phyloP scores from a whole-genome alignment of 2,888 invertebrate species.

The Latrodectus elegans region DNA sequence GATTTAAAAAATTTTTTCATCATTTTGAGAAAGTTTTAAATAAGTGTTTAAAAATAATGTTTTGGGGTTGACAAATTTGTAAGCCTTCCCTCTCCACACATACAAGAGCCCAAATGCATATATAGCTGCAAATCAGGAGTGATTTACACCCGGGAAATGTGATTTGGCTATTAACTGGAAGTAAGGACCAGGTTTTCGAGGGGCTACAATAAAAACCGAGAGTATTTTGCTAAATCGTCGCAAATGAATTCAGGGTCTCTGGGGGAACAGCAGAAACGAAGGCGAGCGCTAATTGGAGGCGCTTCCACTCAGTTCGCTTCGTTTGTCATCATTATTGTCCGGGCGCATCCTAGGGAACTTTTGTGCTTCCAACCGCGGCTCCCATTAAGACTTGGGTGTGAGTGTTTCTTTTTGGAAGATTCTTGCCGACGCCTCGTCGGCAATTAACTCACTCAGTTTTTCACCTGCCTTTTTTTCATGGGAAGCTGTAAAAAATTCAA shows the following conservation, averaged over 20 bases:
- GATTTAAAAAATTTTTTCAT: too few relatives aligned
- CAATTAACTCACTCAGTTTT: constrained; percentile 15
- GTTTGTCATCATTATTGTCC: constrained; percentile 68
- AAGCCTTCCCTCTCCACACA: constrained; percentile 41
- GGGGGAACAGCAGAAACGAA: constrained; percentile 38
- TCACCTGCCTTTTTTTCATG: neutral
- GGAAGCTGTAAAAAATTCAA: too few relatives aligned
- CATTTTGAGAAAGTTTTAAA: too few relatives aligned
- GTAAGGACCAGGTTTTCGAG: constrained; percentile 50
- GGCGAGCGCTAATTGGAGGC: constrained; percentile 62
- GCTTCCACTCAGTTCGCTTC: constrained; percentile 63
- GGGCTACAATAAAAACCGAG: constrained; percentile 50
- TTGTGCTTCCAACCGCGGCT: constrained; percentile 7
- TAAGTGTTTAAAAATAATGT: too few relatives aligned
- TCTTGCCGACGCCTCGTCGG: constrained; percentile 37
- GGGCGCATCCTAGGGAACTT: neutral
- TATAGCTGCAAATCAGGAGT: constrained; percentile 63
- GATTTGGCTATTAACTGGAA: constrained; percentile 62
- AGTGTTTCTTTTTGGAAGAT: constrained; percentile 28
- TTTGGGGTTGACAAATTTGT: constrained; percentile 43
- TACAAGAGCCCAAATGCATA: constrained; percentile 36
- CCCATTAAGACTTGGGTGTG: constrained; percentile 59
- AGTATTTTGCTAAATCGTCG: constrained; percentile 62
- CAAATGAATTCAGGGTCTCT: constrained; percentile 67
- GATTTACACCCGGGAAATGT: constrained; percentile 66